phyloP scores from a whole-genome alignment of 2,797 vertebrate species.

The Anguilla megastoma region DNA sequence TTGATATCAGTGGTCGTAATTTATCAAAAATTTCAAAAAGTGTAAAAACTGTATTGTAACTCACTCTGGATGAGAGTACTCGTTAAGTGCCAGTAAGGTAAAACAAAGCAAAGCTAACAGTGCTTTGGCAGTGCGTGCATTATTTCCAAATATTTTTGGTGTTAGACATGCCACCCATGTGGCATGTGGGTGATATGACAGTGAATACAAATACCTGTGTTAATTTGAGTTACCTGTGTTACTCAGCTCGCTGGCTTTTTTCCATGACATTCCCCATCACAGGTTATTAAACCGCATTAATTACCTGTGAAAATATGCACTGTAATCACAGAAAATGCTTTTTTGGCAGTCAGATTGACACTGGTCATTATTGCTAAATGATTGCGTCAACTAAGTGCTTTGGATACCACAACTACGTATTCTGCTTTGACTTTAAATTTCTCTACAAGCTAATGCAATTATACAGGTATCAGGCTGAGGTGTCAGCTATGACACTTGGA shows the following conservation, averaged over 20 bases:
- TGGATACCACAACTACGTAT: too few species aligned
- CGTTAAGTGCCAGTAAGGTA: background rate
- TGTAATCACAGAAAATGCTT: background rate
- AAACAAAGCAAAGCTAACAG: too few species aligned
- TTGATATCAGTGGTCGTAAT: background rate
- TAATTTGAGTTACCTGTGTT: background rate
- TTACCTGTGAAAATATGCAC: background rate
- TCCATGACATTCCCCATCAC: background rate
- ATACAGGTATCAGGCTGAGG: background rate
- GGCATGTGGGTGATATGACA: background rate
- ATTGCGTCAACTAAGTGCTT: too few species aligned
- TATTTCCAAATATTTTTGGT: background rate
- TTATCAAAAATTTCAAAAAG: background rate
- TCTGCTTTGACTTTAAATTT: too few species aligned
- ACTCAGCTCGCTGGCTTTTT: background rate
- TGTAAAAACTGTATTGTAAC: background rate
- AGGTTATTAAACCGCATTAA: background rate
- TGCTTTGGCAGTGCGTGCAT: background rate
- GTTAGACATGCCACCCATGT: background rate
- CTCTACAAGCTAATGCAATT: too few species aligned
- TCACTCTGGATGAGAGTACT: background rate
- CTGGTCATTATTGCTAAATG: too few species aligned
- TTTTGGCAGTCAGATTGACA: background rate
- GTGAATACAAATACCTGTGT: background rate
- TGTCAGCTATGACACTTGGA: too few species aligned